Conservation (phyloP, 2,888 invertebrate genomes). For the Phorcus lineatus region DNA sequence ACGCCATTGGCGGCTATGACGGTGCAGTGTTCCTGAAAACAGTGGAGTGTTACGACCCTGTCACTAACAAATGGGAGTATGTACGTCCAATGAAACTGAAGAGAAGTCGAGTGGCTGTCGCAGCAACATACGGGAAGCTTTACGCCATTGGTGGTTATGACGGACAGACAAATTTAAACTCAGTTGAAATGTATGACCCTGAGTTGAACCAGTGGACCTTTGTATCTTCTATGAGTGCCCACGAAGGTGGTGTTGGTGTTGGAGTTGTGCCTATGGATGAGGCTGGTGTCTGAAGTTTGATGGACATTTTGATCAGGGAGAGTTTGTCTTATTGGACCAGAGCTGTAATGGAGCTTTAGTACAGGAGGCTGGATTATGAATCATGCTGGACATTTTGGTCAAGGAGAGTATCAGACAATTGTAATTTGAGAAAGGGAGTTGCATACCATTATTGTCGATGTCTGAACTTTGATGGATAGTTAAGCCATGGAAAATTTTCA, state of each 20-base stretch:
- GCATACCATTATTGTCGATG: too few relatives aligned
- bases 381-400: too few relatives aligned
- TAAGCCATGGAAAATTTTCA: too few relatives aligned
- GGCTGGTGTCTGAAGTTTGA: conserved; percentile 28
- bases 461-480: too few relatives aligned
- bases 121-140: conserved; percentile 88
- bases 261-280: conserved; percentile 83
- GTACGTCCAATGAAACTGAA: conserved; percentile 89
- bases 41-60: conserved; percentile 88
- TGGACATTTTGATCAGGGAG: too few relatives aligned
- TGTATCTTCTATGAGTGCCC: conserved; percentile 87
- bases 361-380: too few relatives aligned
- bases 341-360: too few relatives aligned
- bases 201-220: conserved; percentile 83
- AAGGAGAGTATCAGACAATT: too few relatives aligned
- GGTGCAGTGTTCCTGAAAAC: conserved; percentile 88
- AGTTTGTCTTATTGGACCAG: too few relatives aligned
- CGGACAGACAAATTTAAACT: conserved; percentile 86
- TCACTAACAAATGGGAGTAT: conserved; percentile 85
- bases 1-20: conserved; percentile 84
- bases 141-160: conserved; percentile 84
- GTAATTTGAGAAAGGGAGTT: too few relatives aligned
- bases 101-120: conserved; percentile 87
- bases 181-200: conserved; percentile 91
- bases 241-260: conserved; percentile 93